Base-by-base conservation (phyloP, 2,888 invertebrate genomes). In the Agrochola lota region DNA sequence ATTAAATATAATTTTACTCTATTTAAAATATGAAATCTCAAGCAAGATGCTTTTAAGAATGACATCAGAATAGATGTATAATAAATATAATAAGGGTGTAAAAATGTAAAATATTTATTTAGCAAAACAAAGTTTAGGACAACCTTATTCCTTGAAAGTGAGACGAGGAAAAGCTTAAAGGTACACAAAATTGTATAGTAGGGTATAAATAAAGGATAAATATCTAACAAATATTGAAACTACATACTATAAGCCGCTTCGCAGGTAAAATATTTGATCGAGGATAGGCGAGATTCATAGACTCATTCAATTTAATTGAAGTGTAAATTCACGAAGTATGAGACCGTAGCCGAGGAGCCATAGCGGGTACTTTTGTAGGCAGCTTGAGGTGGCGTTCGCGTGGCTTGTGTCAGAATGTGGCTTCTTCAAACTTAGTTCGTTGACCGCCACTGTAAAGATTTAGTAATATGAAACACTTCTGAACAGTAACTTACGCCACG, bases 141-240 rank as follows among this genome's bases (percentile, higher is more conserved):
- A 94, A 94, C 94, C 94, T 92, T 91, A 91, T 91, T 93, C 94
- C 94, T 94, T 95, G 93, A 92, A 93, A 93, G 94, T 95, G 95
- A 95, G 94, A 92, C 94, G 92, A 93, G 89, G 90, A 90, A 74
- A 81, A 90, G 86, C 88, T 84, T 88, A 80, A 86, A 90, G 84
- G 81, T 86, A 85, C 76, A 81, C 78, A 85, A 81, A 83, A 75
- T 78, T 74, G 74, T 82, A 68, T 84, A 87, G 71, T 77, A 81
- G 23, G 85, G 71, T 79, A 78, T 86, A 88, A 87, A 87, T 87
- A 84, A 86, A 85, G 69, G 79, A 64, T 85, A 78, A 73, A 62
- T 81, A 81, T 64, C 80, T 87, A 85, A 83, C 78, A 85, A 85
- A 85, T 83, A 83, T 86, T 78, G 63, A 79, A 82, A 80, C 83